phyloP scores from a whole-genome alignment of 2,797 vertebrate species.

The Microctenopoma lineatum region DNA sequence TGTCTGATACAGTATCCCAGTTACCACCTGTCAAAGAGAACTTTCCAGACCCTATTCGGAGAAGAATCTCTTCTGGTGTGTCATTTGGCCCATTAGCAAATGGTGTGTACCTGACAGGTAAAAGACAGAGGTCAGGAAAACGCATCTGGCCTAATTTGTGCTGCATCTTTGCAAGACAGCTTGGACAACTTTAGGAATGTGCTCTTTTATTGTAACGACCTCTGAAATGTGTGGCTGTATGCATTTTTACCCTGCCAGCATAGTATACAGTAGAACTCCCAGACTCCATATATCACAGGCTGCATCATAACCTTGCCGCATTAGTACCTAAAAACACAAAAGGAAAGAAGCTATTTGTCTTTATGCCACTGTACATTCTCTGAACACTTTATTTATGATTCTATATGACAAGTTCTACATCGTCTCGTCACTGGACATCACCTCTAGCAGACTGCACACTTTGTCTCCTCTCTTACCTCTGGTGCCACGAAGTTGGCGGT shows the following conservation, averaged over 20 bases:
- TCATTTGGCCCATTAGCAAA: slow-evolving; percentile 98
- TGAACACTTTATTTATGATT: neutral
- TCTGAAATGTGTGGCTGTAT: neutral
- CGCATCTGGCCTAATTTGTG: neutral
- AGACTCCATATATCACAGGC: slow-evolving; percentile 99
- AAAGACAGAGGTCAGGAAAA: slow-evolving; percentile 3
- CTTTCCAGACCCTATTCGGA: slow-evolving; percentile 95
- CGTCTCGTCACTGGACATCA: neutral
- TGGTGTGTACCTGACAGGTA: slow-evolving; percentile 89
- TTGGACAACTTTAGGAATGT: neutral
- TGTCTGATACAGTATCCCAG: slow-evolving; percentile 97
- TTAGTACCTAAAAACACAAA: slow-evolving; percentile 88
- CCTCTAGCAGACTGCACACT: neutral
- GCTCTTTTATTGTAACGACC: neutral
- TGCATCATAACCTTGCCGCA: slow-evolving; percentile 97
- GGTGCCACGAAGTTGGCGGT: slow-evolving; percentile 98
- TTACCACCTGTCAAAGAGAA: slow-evolving; percentile 96
- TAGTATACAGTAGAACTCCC: slow-evolving; percentile 96
- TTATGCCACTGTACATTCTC: neutral
- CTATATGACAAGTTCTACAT: too few species aligned
- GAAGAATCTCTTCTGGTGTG: slow-evolving; percentile 96
- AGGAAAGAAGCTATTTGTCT: neutral
- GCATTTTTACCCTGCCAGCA: slow-evolving; percentile 94
- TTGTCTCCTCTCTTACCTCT: slow-evolving; percentile 85
- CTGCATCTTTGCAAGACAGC: neutral